These are phyloP conservation scores for Scomber colias DNA, from an alignment of 2,113 vertebrate genomes.

Conservation along the genomic window DNA sequence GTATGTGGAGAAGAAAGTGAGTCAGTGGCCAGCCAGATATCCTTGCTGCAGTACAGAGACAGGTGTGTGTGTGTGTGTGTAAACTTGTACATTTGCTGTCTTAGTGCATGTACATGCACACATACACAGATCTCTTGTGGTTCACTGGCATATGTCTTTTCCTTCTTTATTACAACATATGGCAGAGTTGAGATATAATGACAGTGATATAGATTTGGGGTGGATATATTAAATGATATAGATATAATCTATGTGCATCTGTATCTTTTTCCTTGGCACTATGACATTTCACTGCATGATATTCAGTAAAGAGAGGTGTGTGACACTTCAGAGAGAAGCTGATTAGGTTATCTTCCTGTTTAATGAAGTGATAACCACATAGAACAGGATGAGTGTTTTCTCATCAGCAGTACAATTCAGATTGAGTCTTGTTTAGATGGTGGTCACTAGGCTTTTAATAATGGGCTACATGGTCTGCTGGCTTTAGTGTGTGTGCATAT, in stretches of 20 bases:
- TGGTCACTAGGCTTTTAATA: conserved; percentile 66
- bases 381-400: conserved; percentile 67
- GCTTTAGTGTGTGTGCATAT: conserved; percentile 9
- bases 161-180: too few species aligned
- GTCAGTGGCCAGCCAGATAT: conserved; percentile 26
- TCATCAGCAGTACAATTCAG: conserved; percentile 65
- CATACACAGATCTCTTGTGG: too few species aligned
- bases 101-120: too few species aligned
- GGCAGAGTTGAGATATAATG: too few species aligned
- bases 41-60: conserved; percentile 22
- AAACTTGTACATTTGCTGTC: too few species aligned
- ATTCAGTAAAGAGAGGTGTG: conserved; percentile 17
- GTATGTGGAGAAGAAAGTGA: conserved; percentile 39
- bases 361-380: conserved; percentile 65
- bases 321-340: conserved; percentile 23
- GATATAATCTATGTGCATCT: too few species aligned
- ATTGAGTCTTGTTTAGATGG: conserved; percentile 65
- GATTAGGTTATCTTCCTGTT: conserved; percentile 53
- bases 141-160: too few species aligned
- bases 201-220: too few species aligned
- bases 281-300: conserved; percentile 35
- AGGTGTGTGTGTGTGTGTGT: background rate
- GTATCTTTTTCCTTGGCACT: background rate
- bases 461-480: conserved; percentile 58
- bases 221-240: too few species aligned